Evolutionary conservation across 2,113 vertebrate species (phyloP).

Genomic region (Climacteris rufus): DNA sequence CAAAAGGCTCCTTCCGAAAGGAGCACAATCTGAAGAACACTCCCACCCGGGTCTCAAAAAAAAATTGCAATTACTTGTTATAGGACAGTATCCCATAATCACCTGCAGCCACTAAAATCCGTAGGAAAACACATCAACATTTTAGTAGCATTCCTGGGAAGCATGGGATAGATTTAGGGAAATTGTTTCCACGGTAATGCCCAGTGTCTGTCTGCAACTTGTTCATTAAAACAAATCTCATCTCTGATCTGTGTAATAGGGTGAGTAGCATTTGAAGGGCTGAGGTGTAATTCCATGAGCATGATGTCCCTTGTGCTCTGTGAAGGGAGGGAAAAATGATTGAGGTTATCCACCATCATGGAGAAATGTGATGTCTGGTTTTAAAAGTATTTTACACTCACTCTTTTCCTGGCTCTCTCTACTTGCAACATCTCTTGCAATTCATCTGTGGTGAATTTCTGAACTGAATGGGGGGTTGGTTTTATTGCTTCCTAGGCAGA

Average conservation of each 20-base stretch:
- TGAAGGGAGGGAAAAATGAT: not conserved
- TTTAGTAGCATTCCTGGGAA: not conserved
- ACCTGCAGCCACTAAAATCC: not conserved
- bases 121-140: not conserved
- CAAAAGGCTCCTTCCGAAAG: not conserved
- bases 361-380: not conserved
- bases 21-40: not conserved
- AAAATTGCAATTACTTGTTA: not conserved
- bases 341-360: not conserved
- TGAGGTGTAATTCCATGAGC: not conserved
- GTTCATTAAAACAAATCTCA: not conserved
- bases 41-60: not conserved
- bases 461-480: not conserved
- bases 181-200: not conserved
- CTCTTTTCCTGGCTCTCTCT: not conserved
- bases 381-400: not conserved
- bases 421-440: not conserved
- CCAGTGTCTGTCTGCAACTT: not conserved
- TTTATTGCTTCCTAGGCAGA: not conserved
- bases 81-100: not conserved
- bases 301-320: not conserved
- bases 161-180: not conserved
- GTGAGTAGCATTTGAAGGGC: not conserved
- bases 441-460: not conserved
- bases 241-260: not conserved